Evolutionary conservation across 2,888 invertebrate species (phyloP), one percentile per base, ranked within the genome.

Genomic region (Mesorhabditis spiculigera): DNA sequence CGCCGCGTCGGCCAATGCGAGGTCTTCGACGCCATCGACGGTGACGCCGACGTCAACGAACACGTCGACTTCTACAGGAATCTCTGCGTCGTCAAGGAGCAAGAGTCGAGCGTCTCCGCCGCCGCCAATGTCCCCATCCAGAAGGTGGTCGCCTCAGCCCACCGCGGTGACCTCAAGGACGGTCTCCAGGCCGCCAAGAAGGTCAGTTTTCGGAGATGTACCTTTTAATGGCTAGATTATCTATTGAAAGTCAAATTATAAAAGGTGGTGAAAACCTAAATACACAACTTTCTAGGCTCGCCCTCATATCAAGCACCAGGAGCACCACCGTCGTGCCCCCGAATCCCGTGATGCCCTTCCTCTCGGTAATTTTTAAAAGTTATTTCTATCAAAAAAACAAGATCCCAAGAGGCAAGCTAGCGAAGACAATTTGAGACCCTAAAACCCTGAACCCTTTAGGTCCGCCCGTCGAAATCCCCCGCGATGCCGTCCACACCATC

Each of bases 31-130:
- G 72, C 76, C 16, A 75, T 84, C 68, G 81, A 82, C 65, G 80
- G 77, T 4, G 75, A 78, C 66, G 73, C 77, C 58, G 81, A 82
- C 63, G 73, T 74, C 45, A 74, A 82, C 70, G 85, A 85, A 66
- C 77, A 83, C 73, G 75, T 81, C 64, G 85, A 85, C 75, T 86
- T 84, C 78, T 85, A 86, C 80, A 80, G 78, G 73, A 86, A 83
- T 68, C 79, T 83, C 65, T 85, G 85, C 72, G 80, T 78, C 8
- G 82, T 80, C 69, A 84, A 71, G 73, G 83, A 83, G 71, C 73
- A 78, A 58, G 83, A 83, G 70, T 78, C 76, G 43, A 83, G 82
- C 42, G 75, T 76, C 61, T 79, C 78, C 43, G 77, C 82, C 28
- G 84, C 84, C 63, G 80, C 81, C 68, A 84, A 84, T 70, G 82